Evolutionary conservation across 2,797 vertebrate genomes (phyloP).

Genomic region (Pelobates cultripes): DNA sequence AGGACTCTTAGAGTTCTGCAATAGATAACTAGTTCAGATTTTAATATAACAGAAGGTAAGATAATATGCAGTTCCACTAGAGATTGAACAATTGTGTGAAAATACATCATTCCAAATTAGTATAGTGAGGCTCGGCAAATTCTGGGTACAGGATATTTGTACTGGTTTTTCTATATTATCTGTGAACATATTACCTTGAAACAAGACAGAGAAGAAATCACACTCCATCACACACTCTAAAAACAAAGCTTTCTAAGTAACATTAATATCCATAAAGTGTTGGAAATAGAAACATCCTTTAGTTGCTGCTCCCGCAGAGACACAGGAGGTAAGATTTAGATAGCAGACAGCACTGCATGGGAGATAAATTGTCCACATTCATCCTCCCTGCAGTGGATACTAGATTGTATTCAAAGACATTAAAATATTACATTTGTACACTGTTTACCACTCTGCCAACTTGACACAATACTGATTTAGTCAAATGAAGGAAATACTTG

Average conservation of each 20-base stretch:
- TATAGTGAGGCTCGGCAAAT: neutral
- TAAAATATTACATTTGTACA: constrained; percentile 71
- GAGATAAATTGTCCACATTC: constrained; percentile 73
- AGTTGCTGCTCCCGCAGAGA: constrained; percentile 66
- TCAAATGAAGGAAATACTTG: neutral
- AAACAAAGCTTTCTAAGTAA: constrained; percentile 58
- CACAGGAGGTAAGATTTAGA: constrained; percentile 68
- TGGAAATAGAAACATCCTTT: constrained; percentile 68
- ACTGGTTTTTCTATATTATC: neutral
- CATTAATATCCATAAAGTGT: constrained; percentile 64
- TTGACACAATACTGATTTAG: constrained; percentile 18
- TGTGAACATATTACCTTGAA: neutral
- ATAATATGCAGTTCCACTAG: too few relatives aligned
- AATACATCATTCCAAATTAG: too few relatives aligned
- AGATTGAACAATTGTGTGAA: too few relatives aligned
- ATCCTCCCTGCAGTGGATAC: constrained; percentile 70
- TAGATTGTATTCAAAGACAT: constrained; percentile 71
- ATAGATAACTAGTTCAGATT: too few relatives aligned
- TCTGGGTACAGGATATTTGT: neutral
- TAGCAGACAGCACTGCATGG: constrained; percentile 66
- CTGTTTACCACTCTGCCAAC: constrained; percentile 59
- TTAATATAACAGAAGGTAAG: too few relatives aligned
- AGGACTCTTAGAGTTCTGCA: too few relatives aligned
- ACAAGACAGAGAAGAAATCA: neutral
- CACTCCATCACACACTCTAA: constrained; percentile 4